Evolutionary conservation across 2,888 invertebrate genomes (phyloP), one percentile per base, ranked within the genome.

Genomic region (Acronicta psi): DNA sequence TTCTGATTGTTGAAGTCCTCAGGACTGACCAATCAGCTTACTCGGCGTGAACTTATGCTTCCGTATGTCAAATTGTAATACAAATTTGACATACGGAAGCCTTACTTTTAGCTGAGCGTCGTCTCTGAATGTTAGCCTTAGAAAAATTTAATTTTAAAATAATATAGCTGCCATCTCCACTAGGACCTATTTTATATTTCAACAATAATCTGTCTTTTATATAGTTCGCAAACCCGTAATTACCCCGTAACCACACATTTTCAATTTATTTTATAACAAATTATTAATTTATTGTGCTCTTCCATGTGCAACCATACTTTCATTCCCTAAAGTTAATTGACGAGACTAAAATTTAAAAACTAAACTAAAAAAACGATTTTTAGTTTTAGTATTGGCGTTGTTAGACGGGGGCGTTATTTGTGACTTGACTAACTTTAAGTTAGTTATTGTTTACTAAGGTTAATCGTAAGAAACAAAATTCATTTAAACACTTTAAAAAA

Each of bases 151-250:
- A 16, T 4, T 18, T 20, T 11, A 20, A 40, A 42, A n/a, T 13
- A 43, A 31, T 29, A 31, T 29, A 49, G 29, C 37, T 31, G 31
- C 7, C 44, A 52, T 17, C 11, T 62, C 38, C 51, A 52, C 45
- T 18, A 14, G 23, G 9, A 55, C 16, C 38, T 17, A 4, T 20
- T 9, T 6, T 43, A 14, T 13, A 36, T 56, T 47, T 42, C 29
- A 59, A 52, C 7, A 34, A 50, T 50, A 45, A 34, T 40, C 10
- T 29, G 29, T 73, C 73, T 75, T 69, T 73, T 73, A 75, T 73
- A 58, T n/a, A 34, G 44, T 56, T 61, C 49, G 34, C 41, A 10
- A 62, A 73, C 73, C 73, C 69, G 73, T 69, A 56, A 14, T 31
- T 23, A 34, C 11, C 37, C 37, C 47, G 34, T 42, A 37, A 67